Base-by-base conservation (phyloP, 1,140 invertebrate genomes). In the Leptinotarsa texana region DNA sequence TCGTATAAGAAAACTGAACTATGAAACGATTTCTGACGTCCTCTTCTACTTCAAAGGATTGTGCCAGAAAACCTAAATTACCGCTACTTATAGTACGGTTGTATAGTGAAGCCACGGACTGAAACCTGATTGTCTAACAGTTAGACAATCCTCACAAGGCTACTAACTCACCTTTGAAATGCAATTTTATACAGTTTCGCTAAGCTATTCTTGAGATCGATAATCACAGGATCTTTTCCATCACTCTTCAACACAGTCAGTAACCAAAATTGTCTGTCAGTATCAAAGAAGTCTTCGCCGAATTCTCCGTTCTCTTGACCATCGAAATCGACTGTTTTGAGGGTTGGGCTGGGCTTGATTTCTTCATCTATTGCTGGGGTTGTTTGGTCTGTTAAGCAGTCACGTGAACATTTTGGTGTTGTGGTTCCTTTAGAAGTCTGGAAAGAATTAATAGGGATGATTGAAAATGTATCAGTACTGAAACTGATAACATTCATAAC, bases 211-310 rank as follows among this genome's bases (percentile, higher is more conserved):
- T 90, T 89, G 1, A 92, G 83, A 74, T 87, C 88, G 18, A 78
- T 77, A 62, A 85, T 75, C 42, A 81, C 76, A 24, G 83, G 83
- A 68, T 84, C 82, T 76, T 82, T 82, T 1, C 83, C 83, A 69
- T 84, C 82, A 61, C 78, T 83, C 78, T 83, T 82, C 62, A 95
- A 87, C 42, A 94, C 92, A 3, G 94, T 95, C 2, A 95, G 82
- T 48, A 95, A 83, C 94, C 94, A 95, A 84, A 94, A 95, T 27
- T 92, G 88, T 65, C 89, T 84, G 80, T 91, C 89, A 13, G 87
- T 83, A 66, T 80, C 75, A 15, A 80, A 75, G 42, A 83, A 85
- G 74, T 87, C 84, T 15, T 86, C 80, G 75, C 80, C 70, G 17
- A 57, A 57, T 27, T 74, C 66, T 63, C 73, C 62, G 49, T 82